Evolutionary conservation across 2,888 invertebrate genomes (phyloP).

Genomic region (Platycheirus rosarum): DNA sequence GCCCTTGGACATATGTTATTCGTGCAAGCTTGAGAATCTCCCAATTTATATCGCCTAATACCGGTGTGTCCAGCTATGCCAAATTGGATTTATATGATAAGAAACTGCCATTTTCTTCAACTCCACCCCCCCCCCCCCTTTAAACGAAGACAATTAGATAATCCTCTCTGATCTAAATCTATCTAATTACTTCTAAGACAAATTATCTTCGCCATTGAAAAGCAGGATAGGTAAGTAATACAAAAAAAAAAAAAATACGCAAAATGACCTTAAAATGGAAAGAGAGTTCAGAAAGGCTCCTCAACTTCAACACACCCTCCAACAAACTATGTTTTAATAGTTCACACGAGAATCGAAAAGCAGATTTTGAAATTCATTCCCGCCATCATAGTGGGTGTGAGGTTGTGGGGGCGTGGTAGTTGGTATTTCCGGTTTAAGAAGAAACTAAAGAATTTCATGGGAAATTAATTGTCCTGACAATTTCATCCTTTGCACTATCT

Average conservation of each 20-base stretch:
- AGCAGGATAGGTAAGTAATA: conserved; percentile 30
- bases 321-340: conserved; percentile 4
- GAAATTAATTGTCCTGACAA: conserved; percentile 72
- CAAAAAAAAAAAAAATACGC: conserved; percentile 18
- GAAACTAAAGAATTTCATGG: conserved; percentile 65
- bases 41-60: too few relatives aligned
- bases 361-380: conserved; percentile 61
- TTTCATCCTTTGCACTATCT: conserved; percentile 61
- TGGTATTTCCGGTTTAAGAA: conserved; percentile 36
- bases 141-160: conserved; percentile 72
- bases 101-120: conserved; percentile 27
- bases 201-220: conserved; percentile 61
- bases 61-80: too few relatives aligned
- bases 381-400: conserved; percentile 10
- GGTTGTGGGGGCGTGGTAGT: neutral
- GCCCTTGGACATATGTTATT: too few relatives aligned
- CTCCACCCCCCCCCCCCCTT: neutral
- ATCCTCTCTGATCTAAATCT: conserved; percentile 72
- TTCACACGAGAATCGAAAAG: conserved; percentile 62
- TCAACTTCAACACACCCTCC: conserved; percentile 22
- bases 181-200: conserved; percentile 73
- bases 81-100: too few relatives aligned
- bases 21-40: too few relatives aligned
- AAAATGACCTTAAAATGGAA: conserved; percentile 9
- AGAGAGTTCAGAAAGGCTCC: conserved; percentile 38